Evolutionary conservation across 1,140 invertebrate species (phyloP).

Genomic region (Drosophila sp.): DNA sequence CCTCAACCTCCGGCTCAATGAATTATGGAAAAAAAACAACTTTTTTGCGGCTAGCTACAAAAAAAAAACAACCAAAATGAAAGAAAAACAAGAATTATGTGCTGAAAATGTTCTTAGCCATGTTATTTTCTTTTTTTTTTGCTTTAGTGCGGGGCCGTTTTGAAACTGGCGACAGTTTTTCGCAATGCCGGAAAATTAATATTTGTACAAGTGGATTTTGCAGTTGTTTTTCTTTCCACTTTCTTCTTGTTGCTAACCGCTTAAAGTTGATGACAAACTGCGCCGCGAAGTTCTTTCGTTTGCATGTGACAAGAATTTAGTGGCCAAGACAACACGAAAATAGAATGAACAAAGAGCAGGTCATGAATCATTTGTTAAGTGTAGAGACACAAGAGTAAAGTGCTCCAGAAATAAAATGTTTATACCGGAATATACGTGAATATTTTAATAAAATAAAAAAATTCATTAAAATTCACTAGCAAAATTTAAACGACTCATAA

Average conservation of each 20-base stretch:
- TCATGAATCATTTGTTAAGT: no score
- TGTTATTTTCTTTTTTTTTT: constrained; percentile 30
- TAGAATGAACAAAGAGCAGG: no score
- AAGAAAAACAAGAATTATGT: constrained; percentile 52
- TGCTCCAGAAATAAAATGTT: no score
- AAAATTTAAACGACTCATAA: no score
- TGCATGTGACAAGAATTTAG: constrained; percentile 55
- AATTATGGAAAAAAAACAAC: constrained; percentile 54
- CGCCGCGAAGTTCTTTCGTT: constrained; percentile 25
- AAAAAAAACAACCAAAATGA: constrained; percentile 15
- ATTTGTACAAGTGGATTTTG: constrained; percentile 61
- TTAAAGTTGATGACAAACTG: constrained; percentile 57
- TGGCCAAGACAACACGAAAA: constrained; percentile 9
- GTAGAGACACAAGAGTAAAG: no score
- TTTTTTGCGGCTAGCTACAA: constrained; percentile 50
- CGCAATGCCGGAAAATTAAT: constrained; percentile 59
- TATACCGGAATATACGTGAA: no score
- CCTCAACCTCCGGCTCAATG: constrained; percentile 46
- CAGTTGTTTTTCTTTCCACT: constrained; percentile 25
- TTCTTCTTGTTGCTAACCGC: constrained; percentile 33
- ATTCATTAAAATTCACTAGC: no score
- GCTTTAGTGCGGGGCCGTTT: constrained; percentile 21
- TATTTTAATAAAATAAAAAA: no score
- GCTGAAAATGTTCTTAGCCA: constrained; percentile 58
- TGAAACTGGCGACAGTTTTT: constrained; percentile 50